These are phyloP conservation scores for Nematopogon swammerdamellus DNA, from an alignment of 2,888 invertebrate species.

Conservation along the genomic window DNA sequence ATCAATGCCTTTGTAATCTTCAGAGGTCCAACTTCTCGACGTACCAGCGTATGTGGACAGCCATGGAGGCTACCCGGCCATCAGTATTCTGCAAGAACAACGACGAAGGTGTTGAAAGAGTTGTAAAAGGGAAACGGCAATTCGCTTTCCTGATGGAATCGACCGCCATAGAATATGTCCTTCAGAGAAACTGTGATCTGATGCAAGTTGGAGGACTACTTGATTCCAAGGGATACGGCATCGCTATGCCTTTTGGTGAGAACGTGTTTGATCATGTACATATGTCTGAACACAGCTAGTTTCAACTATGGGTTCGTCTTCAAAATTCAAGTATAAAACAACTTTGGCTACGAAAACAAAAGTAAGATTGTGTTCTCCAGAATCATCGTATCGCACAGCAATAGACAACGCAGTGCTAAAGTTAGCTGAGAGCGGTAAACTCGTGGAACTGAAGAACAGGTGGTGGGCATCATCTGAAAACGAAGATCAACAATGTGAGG, in stretches of 20 bases:
- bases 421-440: slow-evolving; percentile 83
- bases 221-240: slow-evolving; percentile 89
- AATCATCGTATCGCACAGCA: slow-evolving; percentile 71
- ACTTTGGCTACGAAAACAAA: too few species aligned
- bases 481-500: slow-evolving; percentile 46
- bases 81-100: slow-evolving; percentile 81
- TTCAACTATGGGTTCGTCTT: too few species aligned
- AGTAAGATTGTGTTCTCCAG: too few species aligned
- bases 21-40: slow-evolving; percentile 85
- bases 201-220: slow-evolving; percentile 75
- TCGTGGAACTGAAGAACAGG: slow-evolving; percentile 77
- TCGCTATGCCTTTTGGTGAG: slow-evolving; percentile 88
- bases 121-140: slow-evolving; percentile 69
- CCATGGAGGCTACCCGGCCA: slow-evolving; percentile 83
- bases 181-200: slow-evolving; percentile 81
- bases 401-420: slow-evolving; percentile 86
- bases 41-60: slow-evolving; percentile 89
- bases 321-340: too few species aligned
- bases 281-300: too few species aligned
- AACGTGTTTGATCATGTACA: too few species aligned
- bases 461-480: slow-evolving; percentile 84
- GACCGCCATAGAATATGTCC: slow-evolving; percentile 88
- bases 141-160: slow-evolving; percentile 98
- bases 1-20: too few species aligned
- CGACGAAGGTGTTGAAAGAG: slow-evolving; percentile 83